Evolutionary conservation across 2,888 invertebrate species (phyloP).

Genomic region (Leucophora obtusa): DNA sequence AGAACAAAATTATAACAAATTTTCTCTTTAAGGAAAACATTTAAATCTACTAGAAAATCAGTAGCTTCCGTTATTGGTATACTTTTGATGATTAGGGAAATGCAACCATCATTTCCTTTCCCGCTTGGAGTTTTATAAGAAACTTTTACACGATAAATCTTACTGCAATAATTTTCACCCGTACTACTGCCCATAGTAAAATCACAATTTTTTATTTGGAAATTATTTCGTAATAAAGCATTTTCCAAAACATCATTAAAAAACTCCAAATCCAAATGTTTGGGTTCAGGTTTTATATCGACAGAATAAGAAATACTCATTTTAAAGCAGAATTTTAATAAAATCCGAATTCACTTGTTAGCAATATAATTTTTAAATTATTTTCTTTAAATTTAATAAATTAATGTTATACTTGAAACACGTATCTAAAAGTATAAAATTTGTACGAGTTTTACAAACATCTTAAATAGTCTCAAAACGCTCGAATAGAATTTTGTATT

Average conservation of each 20-base stretch:
- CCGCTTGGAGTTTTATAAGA: conserved; percentile 57
- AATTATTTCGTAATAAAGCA: conserved; percentile 67
- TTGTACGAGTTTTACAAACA: conserved; percentile 15
- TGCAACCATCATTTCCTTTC: conserved; percentile 1
- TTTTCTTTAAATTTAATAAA: not conserved
- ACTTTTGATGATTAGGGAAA: conserved; percentile 68
- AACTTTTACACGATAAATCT: conserved; percentile 72
- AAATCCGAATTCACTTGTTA: not conserved
- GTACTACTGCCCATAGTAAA: conserved; percentile 69
- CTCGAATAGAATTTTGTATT: conserved; percentile 12
- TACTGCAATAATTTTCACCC: conserved; percentile 76
- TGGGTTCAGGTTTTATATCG: conserved; percentile 66
- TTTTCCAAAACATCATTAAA: conserved; percentile 72
- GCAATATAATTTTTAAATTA: no score
- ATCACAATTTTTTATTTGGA: conserved; percentile 64
- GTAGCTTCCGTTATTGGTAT: conserved; percentile 67
- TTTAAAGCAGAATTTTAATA: conserved; percentile 30
- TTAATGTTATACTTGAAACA: conserved; percentile 28
- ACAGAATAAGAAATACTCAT: conserved; percentile 70
- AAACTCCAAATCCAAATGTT: conserved; percentile 69
- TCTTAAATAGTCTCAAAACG: conserved; percentile 39
- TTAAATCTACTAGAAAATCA: conserved; percentile 75
- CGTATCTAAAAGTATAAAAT: conserved; percentile 10
- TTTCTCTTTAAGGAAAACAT: conserved; percentile 78
- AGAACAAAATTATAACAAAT: conserved; percentile 75